Conservation (phyloP, 1,140 invertebrate species). For the Aricia agestis region DNA sequence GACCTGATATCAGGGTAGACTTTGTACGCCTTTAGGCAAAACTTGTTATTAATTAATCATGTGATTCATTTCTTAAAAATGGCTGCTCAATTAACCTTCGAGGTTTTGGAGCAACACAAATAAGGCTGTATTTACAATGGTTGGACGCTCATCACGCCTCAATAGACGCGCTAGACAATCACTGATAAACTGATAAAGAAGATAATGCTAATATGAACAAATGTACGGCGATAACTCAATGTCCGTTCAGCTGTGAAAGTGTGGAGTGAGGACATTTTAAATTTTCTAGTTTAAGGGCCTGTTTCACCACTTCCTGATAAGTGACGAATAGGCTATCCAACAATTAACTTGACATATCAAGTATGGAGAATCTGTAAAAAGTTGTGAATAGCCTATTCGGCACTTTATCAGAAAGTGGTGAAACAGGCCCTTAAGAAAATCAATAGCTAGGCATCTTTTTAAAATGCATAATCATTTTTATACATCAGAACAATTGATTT, state of each 20-base stretch:
- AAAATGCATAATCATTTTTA: too few species aligned
- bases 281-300: too few species aligned
- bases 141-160: conserved; percentile 47
- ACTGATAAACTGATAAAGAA: conserved; percentile 71
- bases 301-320: too few species aligned
- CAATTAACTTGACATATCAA: too few species aligned
- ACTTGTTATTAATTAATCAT: conserved; percentile 21
- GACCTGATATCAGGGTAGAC: neutral
- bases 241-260: conserved; percentile 35
- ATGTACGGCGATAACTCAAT: conserved; percentile 66
- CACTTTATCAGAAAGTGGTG: too few species aligned
- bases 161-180: conserved; percentile 55
- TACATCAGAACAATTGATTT: too few species aligned
- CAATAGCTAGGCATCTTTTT: too few species aligned
- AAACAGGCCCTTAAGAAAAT: too few species aligned
- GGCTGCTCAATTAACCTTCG: neutral
- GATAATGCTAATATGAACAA: conserved; percentile 72
- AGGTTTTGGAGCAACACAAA: neutral
- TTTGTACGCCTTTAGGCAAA: neutral
- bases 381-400: too few species aligned
- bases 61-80: neutral
- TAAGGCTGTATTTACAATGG: conserved; percentile 19
- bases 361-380: too few species aligned
- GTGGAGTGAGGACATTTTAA: conserved; percentile 37
- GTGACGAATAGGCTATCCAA: too few species aligned